These are phyloP conservation scores for Pachyuromys duprasi DNA, from an alignment of 2,797 vertebrate genomes.

Conservation along the genomic window DNA sequence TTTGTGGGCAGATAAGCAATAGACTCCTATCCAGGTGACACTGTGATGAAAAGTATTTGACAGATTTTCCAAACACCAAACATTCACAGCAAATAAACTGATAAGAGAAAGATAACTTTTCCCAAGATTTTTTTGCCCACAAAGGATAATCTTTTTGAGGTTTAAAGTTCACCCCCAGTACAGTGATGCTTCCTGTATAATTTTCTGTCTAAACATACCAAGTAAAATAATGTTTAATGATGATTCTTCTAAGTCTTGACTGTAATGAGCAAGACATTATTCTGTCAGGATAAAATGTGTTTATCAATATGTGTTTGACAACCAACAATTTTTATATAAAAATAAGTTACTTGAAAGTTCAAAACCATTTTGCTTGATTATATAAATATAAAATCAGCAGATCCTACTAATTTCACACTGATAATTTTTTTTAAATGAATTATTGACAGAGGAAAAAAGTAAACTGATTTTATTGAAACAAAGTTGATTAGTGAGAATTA, in stretches of 20 bases:
- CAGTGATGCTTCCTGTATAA: background rate
- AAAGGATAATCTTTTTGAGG: background rate
- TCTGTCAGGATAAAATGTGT: background rate
- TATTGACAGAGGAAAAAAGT: background rate
- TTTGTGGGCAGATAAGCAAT: background rate
- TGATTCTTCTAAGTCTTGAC: background rate
- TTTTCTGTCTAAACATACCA: background rate
- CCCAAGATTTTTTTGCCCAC: background rate
- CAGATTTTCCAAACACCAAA: background rate
- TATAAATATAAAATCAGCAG: background rate
- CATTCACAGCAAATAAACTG: background rate
- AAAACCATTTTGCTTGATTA: background rate
- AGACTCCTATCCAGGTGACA: background rate
- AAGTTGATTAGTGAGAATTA: background rate
- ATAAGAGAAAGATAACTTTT: background rate
- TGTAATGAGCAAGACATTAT: background rate
- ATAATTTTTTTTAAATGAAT: background rate
- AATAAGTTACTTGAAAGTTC: background rate
- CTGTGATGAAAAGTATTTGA: background rate
- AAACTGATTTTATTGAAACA: conserved; percentile 38
- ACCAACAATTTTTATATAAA: conserved; percentile 4
- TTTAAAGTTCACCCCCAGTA: background rate
- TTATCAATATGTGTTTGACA: background rate
- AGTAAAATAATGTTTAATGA: background rate
- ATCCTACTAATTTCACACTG: background rate